Conservation (phyloP, 2,113 vertebrate genomes). For the Pyrgilauda ruficollis region DNA sequence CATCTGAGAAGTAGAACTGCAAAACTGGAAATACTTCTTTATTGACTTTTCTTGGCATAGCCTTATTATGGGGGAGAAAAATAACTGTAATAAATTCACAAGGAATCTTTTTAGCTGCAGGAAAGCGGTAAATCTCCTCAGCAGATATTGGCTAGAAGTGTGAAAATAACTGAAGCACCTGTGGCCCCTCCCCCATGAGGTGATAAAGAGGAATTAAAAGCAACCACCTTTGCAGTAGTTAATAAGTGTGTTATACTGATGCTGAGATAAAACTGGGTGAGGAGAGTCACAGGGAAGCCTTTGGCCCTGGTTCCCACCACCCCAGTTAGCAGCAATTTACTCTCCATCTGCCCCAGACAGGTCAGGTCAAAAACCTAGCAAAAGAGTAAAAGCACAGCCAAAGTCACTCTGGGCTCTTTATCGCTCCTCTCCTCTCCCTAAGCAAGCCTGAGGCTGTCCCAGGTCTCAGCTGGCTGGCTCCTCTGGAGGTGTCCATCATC, state of each 20-base stretch:
- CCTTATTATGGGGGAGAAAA: not conserved
- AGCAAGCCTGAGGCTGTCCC: not conserved
- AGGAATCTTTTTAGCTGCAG: not conserved
- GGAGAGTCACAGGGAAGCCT: not conserved
- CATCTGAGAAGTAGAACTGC: not conserved
- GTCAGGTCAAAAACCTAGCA: not conserved
- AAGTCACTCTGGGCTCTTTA: not conserved
- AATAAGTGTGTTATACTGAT: not conserved
- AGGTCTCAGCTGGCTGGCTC: not conserved
- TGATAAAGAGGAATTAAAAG: not conserved
- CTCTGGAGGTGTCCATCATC: not conserved
- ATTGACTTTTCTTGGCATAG: not conserved
- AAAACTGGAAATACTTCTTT: not conserved
- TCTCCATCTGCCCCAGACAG: not conserved
- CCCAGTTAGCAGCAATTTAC: not conserved
- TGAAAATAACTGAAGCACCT: not conserved
- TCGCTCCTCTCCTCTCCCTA: not conserved
- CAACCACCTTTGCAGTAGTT: not conserved
- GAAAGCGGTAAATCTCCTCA: not conserved
- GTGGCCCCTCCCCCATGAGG: not conserved
- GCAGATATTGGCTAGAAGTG: not conserved
- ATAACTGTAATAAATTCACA: not conserved
- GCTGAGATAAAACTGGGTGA: not conserved
- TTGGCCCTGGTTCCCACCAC: not conserved
- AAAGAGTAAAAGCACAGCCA: fast-evolving